Evolutionary conservation across 1,140 invertebrate genomes (phyloP).

Genomic region (Cyrtorhinus lividipennis): DNA sequence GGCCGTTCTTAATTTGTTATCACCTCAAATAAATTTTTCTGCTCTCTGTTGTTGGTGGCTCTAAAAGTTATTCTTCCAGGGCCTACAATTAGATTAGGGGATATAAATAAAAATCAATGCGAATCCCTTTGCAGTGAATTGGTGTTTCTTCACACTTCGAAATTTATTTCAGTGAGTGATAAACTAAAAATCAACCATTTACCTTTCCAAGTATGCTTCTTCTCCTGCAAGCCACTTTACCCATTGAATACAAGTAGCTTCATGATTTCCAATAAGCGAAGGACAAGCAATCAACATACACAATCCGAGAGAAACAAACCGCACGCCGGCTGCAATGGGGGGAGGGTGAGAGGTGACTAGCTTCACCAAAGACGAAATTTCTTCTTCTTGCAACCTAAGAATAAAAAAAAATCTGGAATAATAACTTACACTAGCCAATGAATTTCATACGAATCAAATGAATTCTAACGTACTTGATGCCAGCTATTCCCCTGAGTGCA

Average conservation of each 20-base stretch:
- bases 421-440: not conserved
- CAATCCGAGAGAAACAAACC: slow-evolving; percentile 83
- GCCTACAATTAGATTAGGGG: too few species aligned
- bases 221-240: slow-evolving; percentile 83
- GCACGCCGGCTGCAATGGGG: slow-evolving; percentile 73
- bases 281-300: slow-evolving; percentile 93
- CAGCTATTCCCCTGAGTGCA: slow-evolving; percentile 80
- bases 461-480: slow-evolving; percentile 62
- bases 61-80: too few species aligned
- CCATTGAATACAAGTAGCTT: slow-evolving; percentile 83
- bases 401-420: too few species aligned
- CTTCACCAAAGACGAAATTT: slow-evolving; percentile 66
- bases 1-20: too few species aligned
- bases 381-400: slow-evolving; percentile 76
- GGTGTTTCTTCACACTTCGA: too few species aligned
- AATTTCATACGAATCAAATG: too few species aligned
- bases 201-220: slow-evolving; percentile 69
- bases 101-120: too few species aligned
- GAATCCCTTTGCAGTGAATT: too few species aligned
- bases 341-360: slow-evolving; percentile 79
- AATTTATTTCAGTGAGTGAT: too few species aligned
- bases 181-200: too few species aligned
- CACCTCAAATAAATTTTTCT: too few species aligned
- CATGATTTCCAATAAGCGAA: slow-evolving; percentile 53
- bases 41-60: too few species aligned